Conservation (phyloP, 2,113 vertebrate genomes). For the Grammomys surdaster region DNA sequence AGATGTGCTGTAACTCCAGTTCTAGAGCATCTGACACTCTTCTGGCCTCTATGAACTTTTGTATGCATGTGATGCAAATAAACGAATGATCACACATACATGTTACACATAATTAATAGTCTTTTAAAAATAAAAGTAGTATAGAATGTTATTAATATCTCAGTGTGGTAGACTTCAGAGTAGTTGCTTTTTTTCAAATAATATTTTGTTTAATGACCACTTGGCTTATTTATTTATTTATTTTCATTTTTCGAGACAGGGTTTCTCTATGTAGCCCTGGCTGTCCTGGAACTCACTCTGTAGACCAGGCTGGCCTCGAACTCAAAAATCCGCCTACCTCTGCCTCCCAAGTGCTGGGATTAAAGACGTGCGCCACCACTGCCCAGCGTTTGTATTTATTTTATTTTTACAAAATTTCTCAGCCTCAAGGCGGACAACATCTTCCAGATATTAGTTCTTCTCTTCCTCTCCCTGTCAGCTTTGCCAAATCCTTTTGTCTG, state of each 20-base stretch:
- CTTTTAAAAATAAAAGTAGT: neutral
- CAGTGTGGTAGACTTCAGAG: conserved; percentile 39
- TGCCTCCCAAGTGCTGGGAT: too few relatives aligned
- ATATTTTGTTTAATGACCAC: conserved; percentile 1
- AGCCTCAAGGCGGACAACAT: neutral
- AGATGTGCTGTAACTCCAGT: neutral
- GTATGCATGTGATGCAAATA: neutral
- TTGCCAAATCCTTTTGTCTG: neutral
- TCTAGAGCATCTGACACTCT: neutral
- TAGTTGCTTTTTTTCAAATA: neutral
- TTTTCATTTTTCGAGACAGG: too few relatives aligned
- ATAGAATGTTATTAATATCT: conserved; percentile 36
- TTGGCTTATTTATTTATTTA: neutral
- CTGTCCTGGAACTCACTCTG: too few relatives aligned
- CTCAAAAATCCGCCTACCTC: too few relatives aligned
- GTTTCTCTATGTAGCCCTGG: too few relatives aligned
- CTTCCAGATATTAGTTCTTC: neutral
- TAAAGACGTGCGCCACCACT: too few relatives aligned
- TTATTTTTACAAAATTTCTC: neutral
- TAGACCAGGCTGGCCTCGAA: too few relatives aligned
- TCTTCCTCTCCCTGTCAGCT: neutral
- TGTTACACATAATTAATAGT: neutral
- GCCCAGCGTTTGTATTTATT: neutral
- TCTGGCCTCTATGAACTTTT: neutral
- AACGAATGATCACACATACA: neutral